Evolutionary conservation across 2,888 invertebrate species (phyloP).

Genomic region (Herminia tarsipennalis): DNA sequence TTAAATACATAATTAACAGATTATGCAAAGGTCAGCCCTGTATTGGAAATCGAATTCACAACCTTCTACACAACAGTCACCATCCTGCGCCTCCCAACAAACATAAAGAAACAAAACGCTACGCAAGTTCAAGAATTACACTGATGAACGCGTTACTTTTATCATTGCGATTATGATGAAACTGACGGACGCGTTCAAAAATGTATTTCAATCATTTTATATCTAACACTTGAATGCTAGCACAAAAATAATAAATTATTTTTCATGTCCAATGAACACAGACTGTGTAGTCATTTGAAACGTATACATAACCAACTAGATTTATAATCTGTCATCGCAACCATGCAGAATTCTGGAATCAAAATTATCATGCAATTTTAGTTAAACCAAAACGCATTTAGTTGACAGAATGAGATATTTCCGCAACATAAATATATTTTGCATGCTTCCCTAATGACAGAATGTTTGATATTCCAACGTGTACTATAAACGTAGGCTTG

Average conservation of each 20-base stretch:
- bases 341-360: conserved; percentile 66
- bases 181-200: conserved; percentile 8
- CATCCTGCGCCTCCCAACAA: no score
- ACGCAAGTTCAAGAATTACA: no score
- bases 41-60: no score
- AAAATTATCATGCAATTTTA: conserved; percentile 81
- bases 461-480: conserved; percentile 53
- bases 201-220: conserved; percentile 29
- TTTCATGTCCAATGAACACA: conserved; percentile 25
- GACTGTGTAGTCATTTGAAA: conserved; percentile 21
- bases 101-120: not conserved
- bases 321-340: conserved; percentile 70
- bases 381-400: conserved; percentile 74
- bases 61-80: no score
- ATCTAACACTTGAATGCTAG: conserved; percentile 1
- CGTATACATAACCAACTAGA: conserved; percentile 50
- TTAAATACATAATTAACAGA: no score
- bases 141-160: no score
- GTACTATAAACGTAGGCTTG: conserved; percentile 30
- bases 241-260: conserved; percentile 30
- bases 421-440: conserved; percentile 62
- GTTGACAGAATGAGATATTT: conserved; percentile 77
- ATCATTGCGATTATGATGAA: no score
- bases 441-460: conserved; percentile 60
- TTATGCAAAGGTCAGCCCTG: no score